Conservation (phyloP, 1,140 invertebrate genomes). For the Hyles euphorbiae region DNA sequence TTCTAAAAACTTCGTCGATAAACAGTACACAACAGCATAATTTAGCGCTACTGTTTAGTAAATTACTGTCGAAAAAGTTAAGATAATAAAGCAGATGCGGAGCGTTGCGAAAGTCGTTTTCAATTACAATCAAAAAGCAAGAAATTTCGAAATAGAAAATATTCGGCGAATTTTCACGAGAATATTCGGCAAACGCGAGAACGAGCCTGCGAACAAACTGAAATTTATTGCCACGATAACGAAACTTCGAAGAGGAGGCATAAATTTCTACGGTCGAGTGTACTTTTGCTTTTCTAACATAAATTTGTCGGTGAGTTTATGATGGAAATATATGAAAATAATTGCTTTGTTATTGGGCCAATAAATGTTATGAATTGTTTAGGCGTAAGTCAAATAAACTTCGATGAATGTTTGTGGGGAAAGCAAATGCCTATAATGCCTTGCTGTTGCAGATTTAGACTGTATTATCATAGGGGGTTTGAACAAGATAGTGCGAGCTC, state of each 20-base stretch:
- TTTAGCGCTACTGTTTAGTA: conserved; percentile 1
- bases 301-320: too few species aligned
- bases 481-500: too few species aligned
- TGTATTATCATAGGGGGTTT: too few species aligned
- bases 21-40: too few species aligned
- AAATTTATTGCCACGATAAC: conserved; percentile 53
- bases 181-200: conserved; percentile 24
- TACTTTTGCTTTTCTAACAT: conserved; percentile 18
- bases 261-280: conserved; percentile 34
- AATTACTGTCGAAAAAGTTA: conserved; percentile 18
- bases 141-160: conserved; percentile 17
- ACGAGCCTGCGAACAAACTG: conserved; percentile 39
- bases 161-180: conserved; percentile 10
- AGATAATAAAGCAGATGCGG: conserved; percentile 10
- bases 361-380: too few species aligned
- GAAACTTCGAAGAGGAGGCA: conserved; percentile 47
- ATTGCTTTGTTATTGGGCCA: too few species aligned
- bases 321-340: too few species aligned
- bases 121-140: conserved; percentile 29
- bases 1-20: too few species aligned
- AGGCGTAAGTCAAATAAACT: too few species aligned
- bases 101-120: conserved; percentile 23
- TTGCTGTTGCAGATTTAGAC: too few species aligned
- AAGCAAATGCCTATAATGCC: too few species aligned
- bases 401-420: too few species aligned